Percentiles rank a stretch among this genome's conserved stretches.
phyloP scores from a whole-genome alignment of 2,888 invertebrate genomes.

The Drosophila subquinaria region DNA sequence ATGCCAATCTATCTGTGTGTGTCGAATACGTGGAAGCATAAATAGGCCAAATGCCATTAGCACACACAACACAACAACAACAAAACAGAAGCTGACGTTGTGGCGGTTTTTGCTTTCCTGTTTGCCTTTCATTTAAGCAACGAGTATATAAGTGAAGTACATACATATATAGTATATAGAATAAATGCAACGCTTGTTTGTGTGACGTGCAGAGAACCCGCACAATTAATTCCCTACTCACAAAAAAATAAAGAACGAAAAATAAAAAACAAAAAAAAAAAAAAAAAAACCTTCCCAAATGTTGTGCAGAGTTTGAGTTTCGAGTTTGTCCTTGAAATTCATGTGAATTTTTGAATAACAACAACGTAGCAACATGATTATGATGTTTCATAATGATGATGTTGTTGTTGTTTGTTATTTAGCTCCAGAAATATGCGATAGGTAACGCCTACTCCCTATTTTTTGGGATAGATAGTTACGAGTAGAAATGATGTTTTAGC shows the following conservation, averaged over 20 bases:
- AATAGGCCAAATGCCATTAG: conserved; percentile 84
- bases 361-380: conserved; percentile 29
- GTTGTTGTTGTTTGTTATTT: conserved; percentile 19
- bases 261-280: conserved; percentile 9
- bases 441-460: conserved; percentile 34
- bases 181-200: conserved; percentile 40
- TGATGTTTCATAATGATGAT: conserved; percentile 24
- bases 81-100: conserved; percentile 43
- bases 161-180: conserved; percentile 11
- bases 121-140: conserved; percentile 37
- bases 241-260: conserved; percentile 16
- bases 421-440: conserved; percentile 37
- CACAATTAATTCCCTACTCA: conserved; percentile 72
- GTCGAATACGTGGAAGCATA: conserved; percentile 79
- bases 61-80: conserved; percentile 44
- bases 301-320: conserved; percentile 47
- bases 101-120: conserved; percentile 66
- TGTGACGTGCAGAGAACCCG: conserved; percentile 63
- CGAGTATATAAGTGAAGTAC: conserved; percentile 11
- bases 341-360: conserved; percentile 70
- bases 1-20: conserved; percentile 34
- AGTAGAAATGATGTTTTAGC: conserved; percentile 14
- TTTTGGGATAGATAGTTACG: conserved; percentile 5
- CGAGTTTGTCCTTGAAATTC: conserved; percentile 74
- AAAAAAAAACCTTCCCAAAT: conserved; percentile 24